These are phyloP conservation scores for Saccostrea echinata DNA, from an alignment of 1,140 invertebrate species.

Conservation along the genomic window DNA sequence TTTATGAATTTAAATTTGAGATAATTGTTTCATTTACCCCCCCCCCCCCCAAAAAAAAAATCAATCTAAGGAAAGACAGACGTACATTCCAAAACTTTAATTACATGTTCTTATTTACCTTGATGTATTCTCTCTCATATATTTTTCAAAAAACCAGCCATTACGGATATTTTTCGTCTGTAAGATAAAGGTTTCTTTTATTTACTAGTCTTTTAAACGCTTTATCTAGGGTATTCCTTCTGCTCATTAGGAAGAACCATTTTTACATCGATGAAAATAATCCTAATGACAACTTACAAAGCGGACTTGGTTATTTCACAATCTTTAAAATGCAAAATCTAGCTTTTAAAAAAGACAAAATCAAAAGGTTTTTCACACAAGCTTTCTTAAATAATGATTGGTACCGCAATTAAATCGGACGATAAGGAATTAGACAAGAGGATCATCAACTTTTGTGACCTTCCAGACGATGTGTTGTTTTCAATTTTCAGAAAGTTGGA, in stretches of 20 bases:
- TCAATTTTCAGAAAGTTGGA: not conserved
- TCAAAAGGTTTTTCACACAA: not conserved
- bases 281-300: not conserved
- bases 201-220: not conserved
- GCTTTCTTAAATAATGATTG: not conserved
- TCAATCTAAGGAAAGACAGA: too few species aligned
- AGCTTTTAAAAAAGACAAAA: not conserved
- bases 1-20: too few species aligned
- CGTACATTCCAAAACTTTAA: too few species aligned
- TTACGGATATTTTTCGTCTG: too few species aligned
- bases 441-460: not conserved
- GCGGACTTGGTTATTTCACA: conserved; percentile 11
- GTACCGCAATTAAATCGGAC: not conserved
- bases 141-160: too few species aligned
- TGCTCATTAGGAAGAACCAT: not conserved
- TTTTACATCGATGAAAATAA: not conserved
- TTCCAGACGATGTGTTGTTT: conserved; percentile 26
- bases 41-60: too few species aligned
- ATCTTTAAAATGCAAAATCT: conserved; percentile 25
- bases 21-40: too few species aligned
- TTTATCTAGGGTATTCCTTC: not conserved
- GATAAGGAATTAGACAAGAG: not conserved
- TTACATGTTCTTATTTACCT: too few species aligned
- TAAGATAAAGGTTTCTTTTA: not conserved
- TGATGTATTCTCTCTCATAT: too few species aligned